Percentiles rank a stretch among this genome's conserved stretches.
Evolutionary conservation across 2,797 vertebrate genomes (phyloP).

Genomic region (Gobionotothen gibberifrons): DNA sequence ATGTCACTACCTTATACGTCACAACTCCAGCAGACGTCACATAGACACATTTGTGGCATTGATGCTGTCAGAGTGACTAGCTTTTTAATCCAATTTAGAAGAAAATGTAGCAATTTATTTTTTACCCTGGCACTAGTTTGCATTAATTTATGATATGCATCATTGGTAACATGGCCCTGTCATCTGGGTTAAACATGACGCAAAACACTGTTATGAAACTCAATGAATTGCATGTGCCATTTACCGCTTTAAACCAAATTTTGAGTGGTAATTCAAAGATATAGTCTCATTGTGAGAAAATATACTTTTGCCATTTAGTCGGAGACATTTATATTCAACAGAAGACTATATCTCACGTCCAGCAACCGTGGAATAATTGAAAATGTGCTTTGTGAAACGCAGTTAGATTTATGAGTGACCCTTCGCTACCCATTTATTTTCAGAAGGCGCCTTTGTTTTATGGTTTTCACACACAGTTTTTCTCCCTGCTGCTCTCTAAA

Average conservation of each 20-base stretch:
- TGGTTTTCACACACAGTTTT: conserved; percentile 48
- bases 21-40: conserved; percentile 36
- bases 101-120: conserved; percentile 11
- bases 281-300: conserved; percentile 20
- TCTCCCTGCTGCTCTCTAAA: conserved; percentile 58
- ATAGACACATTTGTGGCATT: conserved; percentile 25
- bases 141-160: conserved; percentile 5
- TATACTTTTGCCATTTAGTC: conserved; percentile 32
- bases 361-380: conserved; percentile 50
- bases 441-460: conserved; percentile 53
- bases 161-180: background rate
- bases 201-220: background rate
- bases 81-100: conserved; percentile 19
- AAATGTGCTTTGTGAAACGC: conserved; percentile 55
- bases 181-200: background rate
- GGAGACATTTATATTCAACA: conserved; percentile 54
- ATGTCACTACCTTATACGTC: conserved; percentile 44
- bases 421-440: conserved; percentile 52
- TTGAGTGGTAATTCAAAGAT: conserved; percentile 14
- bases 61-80: conserved; percentile 7
- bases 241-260: conserved; percentile 6
- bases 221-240: conserved; percentile 5
- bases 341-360: conserved; percentile 39
- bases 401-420: conserved; percentile 52
- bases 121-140: background rate